Evolutionary conservation across 2,797 vertebrate genomes (phyloP).

Genomic region (Gadopsis bispinosus): DNA sequence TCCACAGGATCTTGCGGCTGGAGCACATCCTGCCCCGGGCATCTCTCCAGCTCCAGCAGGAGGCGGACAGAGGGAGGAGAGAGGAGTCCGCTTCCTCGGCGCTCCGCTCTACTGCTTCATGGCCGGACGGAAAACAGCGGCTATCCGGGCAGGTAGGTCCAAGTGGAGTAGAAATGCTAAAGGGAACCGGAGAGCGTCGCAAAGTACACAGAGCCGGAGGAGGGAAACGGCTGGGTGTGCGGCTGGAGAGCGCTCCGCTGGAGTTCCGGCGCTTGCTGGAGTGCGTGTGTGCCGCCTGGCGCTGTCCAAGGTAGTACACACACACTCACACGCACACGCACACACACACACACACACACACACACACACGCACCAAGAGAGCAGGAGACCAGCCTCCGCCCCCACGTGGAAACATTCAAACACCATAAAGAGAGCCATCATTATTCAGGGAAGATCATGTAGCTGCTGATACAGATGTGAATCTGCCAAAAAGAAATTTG

Average conservation of each 20-base stretch:
- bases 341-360: neutral
- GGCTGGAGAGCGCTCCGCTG: neutral
- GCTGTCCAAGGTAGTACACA: constrained; percentile 65
- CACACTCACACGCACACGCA: neutral
- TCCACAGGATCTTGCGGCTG: constrained; percentile 98
- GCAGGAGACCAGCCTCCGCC: constrained; percentile 12
- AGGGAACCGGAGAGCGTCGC: neutral
- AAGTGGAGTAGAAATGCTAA: neutral
- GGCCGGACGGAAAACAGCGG: neutral
- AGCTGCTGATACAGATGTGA: neutral
- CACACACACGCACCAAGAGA: neutral
- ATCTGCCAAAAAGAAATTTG: neutral
- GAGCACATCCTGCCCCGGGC: constrained; percentile 96
- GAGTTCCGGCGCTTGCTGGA: constrained; percentile 41
- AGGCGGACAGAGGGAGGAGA: constrained; percentile 68
- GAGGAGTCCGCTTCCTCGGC: constrained; percentile 62
- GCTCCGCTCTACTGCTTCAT: constrained; percentile 40
- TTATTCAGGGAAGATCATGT: neutral
- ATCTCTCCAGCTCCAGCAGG: constrained; percentile 89
- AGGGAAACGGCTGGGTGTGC: neutral
- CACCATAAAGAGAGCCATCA: neutral
- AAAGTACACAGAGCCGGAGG: constrained; percentile 1
- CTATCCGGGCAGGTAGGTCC: constrained; percentile 25
- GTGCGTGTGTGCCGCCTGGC: constrained; percentile 36
- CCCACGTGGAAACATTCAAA: constrained; percentile 16